Percentiles rank a stretch among this genome's conserved stretches.
Evolutionary conservation across 2,888 invertebrate genomes (phyloP).

Genomic region (Meandrusa payeni): DNA sequence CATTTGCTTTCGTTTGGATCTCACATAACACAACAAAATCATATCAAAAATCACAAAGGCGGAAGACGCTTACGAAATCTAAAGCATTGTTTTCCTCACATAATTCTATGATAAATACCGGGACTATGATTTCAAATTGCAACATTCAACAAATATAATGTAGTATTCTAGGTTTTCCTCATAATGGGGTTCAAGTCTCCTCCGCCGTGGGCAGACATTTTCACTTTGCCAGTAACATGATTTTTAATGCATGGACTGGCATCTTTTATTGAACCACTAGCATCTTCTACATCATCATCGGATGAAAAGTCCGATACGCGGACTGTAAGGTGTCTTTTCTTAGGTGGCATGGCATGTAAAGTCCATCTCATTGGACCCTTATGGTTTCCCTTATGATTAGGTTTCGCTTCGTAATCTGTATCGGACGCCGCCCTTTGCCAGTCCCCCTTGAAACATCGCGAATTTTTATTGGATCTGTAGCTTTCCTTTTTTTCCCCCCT

Average conservation of each 20-base stretch:
- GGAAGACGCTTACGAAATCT: constrained; percentile 17
- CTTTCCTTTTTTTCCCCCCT: constrained; percentile 77
- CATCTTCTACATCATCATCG: constrained; percentile 59
- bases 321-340: constrained; percentile 62
- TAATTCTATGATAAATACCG: constrained; percentile 12
- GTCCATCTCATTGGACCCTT: constrained; percentile 65
- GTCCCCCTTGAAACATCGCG: constrained; percentile 52
- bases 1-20: constrained; percentile 49
- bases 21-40: constrained; percentile 50
- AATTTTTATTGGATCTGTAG: constrained; percentile 51
- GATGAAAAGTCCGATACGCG: constrained; percentile 69
- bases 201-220: constrained; percentile 68
- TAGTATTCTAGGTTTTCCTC: constrained; percentile 55
- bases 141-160: constrained; percentile 6
- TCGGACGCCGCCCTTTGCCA: constrained; percentile 65
- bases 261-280: constrained; percentile 52
- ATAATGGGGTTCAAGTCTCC: constrained; percentile 68
- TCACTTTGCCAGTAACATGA: constrained; percentile 50
- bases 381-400: constrained; percentile 42
- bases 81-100: constrained; percentile 16
- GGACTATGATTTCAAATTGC: constrained; percentile 18
- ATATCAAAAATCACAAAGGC: constrained; percentile 48
- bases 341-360: constrained; percentile 59
- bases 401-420: constrained; percentile 63
- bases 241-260: constrained; percentile 56